A percentile compares a stretch with the other conserved stretches of the same genome.
Evolutionary conservation across 2,888 invertebrate genomes (phyloP).

Genomic region (Leptinotarsa juncta): DNA sequence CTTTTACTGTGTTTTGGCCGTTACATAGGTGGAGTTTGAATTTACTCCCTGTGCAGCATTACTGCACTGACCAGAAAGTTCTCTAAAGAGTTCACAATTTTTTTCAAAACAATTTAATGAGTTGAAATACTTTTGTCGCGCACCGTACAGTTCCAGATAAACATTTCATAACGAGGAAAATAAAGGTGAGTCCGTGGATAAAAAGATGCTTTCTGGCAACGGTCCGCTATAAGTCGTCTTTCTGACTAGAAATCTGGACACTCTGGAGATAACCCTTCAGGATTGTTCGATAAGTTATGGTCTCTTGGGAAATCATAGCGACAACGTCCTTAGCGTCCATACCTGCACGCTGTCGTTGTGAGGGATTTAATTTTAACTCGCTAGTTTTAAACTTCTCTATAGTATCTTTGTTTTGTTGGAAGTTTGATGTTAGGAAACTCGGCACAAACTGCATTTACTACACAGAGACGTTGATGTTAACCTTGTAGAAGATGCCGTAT

Average conservation of each 20-base stretch:
- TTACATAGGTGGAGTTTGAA: too few species aligned
- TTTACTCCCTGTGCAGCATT: too few species aligned
- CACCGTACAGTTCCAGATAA: not conserved
- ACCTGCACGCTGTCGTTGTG: conserved; percentile 48
- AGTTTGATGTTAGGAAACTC: not conserved
- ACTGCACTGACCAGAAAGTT: too few species aligned
- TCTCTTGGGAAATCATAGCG: conserved; percentile 57
- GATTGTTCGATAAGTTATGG: conserved; percentile 54
- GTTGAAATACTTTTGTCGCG: not conserved
- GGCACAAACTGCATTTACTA: conserved; percentile 4
- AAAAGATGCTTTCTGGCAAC: not conserved
- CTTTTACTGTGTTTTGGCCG: too few species aligned
- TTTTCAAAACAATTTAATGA: too few species aligned
- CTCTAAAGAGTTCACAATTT: too few species aligned
- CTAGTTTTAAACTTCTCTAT: conserved; percentile 9
- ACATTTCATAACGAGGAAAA: not conserved
- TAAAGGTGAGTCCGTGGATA: conserved; percentile 1
- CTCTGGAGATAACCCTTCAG: conserved; percentile 50
- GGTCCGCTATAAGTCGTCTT: conserved; percentile 28
- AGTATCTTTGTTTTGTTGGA: conserved; percentile 10
- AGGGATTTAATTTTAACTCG: conserved; percentile 47
- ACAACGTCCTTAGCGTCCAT: conserved; percentile 32
- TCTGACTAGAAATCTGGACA: conserved; percentile 47
- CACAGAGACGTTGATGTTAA: not conserved
- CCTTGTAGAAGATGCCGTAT: not conserved